A percentile compares a stretch with the other conserved stretches of the same genome.
Conservation (phyloP, 2,888 invertebrate genomes). For the Xiphydria camelus region DNA sequence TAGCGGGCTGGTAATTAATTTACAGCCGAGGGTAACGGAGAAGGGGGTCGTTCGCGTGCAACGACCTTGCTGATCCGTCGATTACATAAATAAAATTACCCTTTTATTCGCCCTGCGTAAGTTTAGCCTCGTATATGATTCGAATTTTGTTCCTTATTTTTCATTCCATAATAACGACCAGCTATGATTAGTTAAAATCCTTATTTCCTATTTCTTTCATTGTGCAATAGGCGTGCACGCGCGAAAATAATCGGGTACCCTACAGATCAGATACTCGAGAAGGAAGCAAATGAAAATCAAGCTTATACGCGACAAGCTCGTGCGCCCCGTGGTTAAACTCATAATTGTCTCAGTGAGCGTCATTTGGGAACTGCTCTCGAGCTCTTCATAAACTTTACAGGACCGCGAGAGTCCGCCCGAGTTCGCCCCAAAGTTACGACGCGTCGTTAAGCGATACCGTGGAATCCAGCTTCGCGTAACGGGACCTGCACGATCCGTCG, state of each 20-base stretch:
- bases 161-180: too few species aligned
- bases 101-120: too few species aligned
- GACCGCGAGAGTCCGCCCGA: conserved; percentile 24
- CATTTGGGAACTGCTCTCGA: conserved; percentile 11
- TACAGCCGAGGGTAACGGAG: conserved; percentile 17
- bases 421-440: conserved; percentile 23
- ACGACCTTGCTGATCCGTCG: conserved; percentile 21
- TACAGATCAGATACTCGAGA: too few species aligned
- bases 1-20: conserved; percentile 38
- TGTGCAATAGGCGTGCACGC: too few species aligned
- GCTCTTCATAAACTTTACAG: conserved; percentile 26
- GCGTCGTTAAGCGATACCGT: conserved; percentile 25
- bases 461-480: conserved; percentile 17
- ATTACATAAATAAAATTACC: conserved; percentile 40
- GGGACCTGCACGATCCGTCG: conserved; percentile 8
- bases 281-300: too few species aligned
- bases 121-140: too few species aligned
- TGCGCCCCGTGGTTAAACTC: conserved; percentile 14
- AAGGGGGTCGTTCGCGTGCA: conserved; percentile 14
- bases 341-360: conserved; percentile 21
- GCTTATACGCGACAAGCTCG: conserved; percentile 4
- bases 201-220: too few species aligned
- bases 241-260: too few species aligned
- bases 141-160: too few species aligned
- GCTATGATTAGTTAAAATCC: too few species aligned